Evolutionary conservation across 2,113 vertebrate genomes (phyloP).

Genomic region (Muntiacus reevesi): DNA sequence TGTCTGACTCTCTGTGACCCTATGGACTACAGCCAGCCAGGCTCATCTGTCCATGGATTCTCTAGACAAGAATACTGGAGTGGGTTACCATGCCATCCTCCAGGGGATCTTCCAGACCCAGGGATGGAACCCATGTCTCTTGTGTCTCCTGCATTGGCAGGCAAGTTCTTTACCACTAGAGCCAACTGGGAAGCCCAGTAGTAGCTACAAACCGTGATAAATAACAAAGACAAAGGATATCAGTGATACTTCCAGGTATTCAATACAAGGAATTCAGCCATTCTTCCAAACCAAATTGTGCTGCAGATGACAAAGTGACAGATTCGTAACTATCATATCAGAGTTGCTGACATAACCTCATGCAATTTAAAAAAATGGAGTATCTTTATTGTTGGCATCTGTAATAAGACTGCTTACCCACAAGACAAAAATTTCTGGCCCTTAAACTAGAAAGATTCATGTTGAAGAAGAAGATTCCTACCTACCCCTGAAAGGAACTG

Average conservation of each 20-base stretch:
- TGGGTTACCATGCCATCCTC: background rate
- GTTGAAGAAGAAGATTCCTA: background rate
- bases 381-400: background rate
- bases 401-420: background rate
- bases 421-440: background rate
- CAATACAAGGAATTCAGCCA: background rate
- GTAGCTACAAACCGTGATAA: background rate
- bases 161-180: background rate
- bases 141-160: background rate
- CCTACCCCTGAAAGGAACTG: background rate
- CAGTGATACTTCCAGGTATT: background rate
- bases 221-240: background rate
- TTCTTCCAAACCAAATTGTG: background rate
- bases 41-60: background rate
- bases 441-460: background rate
- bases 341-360: background rate
- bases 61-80: background rate
- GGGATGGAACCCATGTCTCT: background rate
- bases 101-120: background rate
- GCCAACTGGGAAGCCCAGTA: background rate
- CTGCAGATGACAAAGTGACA: background rate
- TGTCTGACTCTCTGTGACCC: background rate
- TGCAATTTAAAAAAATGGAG: background rate
- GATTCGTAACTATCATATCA: background rate
- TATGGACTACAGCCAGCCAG: background rate